Percentiles rank a stretch among this genome's conserved stretches.
Evolutionary conservation across 2,797 vertebrate genomes (phyloP).

Genomic region (Dallia pectoralis): DNA sequence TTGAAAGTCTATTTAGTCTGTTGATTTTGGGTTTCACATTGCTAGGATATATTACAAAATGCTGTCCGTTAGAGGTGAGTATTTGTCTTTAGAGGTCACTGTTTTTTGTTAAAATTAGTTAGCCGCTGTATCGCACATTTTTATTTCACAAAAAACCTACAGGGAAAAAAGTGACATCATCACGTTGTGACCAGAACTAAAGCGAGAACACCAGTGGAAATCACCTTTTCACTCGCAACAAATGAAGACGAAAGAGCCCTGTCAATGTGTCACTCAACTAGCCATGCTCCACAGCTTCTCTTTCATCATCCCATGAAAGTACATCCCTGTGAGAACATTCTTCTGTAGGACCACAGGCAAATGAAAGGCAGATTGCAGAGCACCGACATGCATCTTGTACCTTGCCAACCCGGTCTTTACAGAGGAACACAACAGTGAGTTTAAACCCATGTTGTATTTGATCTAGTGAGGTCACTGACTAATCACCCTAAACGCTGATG

Average conservation of each 20-base stretch:
- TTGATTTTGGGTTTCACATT: too few relatives aligned
- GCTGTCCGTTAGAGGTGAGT: too few relatives aligned
- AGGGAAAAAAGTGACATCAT: background rate
- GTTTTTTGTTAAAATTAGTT: too few relatives aligned
- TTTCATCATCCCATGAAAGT: conserved; percentile 2
- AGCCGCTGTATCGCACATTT: too few relatives aligned
- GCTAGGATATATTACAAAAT: too few relatives aligned
- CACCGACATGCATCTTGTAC: background rate
- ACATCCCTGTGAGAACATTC: background rate
- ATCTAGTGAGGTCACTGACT: conserved; percentile 18
- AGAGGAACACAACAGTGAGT: background rate
- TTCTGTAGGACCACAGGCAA: background rate
- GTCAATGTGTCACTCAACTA: background rate
- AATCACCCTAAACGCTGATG: conserved; percentile 17
- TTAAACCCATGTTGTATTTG: conserved; percentile 17
- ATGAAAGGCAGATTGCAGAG: background rate
- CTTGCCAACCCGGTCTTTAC: background rate
- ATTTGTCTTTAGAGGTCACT: too few relatives aligned
- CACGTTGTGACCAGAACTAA: background rate
- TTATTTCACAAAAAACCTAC: too few relatives aligned
- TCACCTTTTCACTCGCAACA: background rate
- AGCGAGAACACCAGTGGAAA: background rate
- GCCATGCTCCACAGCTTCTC: background rate
- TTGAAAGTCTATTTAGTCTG: too few relatives aligned
- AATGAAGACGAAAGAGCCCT: background rate